Base-by-base conservation (phyloP, 1,140 invertebrate species). In the Drosophila carrolli region DNA sequence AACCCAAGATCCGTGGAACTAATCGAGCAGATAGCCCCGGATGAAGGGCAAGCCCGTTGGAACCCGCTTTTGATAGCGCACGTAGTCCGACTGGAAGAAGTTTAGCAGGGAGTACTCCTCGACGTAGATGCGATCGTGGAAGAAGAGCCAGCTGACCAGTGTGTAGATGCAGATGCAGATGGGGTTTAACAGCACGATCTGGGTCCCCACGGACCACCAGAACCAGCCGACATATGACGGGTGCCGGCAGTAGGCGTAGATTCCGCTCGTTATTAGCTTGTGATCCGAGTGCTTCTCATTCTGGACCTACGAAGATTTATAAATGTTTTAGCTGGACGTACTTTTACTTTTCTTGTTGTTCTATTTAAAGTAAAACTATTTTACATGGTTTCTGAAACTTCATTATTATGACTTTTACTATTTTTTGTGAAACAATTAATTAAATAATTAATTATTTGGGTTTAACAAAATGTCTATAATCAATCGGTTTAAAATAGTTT, bases 151-250 rank as follows among this genome's bases (percentile, higher is more conserved):
- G 6, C 97, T 97, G 1, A 95, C 95, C 5, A 95, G 65, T 1
- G 95, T 93, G 91, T 99, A 99, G 5, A 95, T 94, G 6, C 98
- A 65, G 1, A 96, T 84, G 92, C 98, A 99, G 16, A 99, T 48
- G 0, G 98, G 98, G 93, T 99, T 99, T 54, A 97, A 93, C 0
- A 99, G 93, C 55, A 98, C 95, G 13, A 98, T 96, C 95, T 99
- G 99, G 32, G 98, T 99, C 11, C 98, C 98, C 70, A 99, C 95
- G 8, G 97, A 97, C 98, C 99, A 99, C 93, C 97, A 98, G 94
- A 99, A 99, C 99, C 99, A 99, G 4, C 99, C 99, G 3, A 99
- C 97, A 93, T 99, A 99, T 76, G 97, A 97, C 0, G 98, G 98
- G 94, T 99, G 98, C 14, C 97, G 94, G 67, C 95, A 96, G 11